These are phyloP conservation scores for Ormia ochracea DNA, from an alignment of 2,888 invertebrate genomes.

Conservation along the genomic window DNA sequence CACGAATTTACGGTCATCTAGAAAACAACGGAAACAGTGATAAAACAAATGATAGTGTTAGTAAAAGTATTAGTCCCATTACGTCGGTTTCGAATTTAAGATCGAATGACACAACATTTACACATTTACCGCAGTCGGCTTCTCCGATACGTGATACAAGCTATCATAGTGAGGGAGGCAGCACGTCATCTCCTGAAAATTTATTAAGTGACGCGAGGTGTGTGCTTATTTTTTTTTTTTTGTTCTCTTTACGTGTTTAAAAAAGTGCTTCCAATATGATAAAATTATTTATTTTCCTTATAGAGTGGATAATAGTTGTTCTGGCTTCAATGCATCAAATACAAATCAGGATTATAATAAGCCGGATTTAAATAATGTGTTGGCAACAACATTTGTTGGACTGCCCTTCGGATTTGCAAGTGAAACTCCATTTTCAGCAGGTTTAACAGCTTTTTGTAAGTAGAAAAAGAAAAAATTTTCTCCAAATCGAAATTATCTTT, in stretches of 20 bases:
- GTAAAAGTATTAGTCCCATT: conserved; percentile 15
- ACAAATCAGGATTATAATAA: conserved; percentile 55
- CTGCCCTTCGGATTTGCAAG: conserved; percentile 71
- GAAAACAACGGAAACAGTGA: conserved; percentile 74
- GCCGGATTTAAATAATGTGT: conserved; percentile 58
- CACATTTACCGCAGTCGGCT: conserved; percentile 35
- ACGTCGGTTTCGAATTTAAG: conserved; percentile 22
- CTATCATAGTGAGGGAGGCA: conserved; percentile 75
- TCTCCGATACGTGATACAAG: conserved; percentile 67
- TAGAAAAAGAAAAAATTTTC: too few species aligned
- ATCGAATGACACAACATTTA: conserved; percentile 6
- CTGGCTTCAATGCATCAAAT: conserved; percentile 55
- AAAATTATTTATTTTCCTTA: conserved; percentile 22
- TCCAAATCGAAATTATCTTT: too few species aligned
- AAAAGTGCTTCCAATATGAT: neutral
- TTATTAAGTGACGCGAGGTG: conserved; percentile 74
- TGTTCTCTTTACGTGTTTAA: neutral
- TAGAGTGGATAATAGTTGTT: conserved; percentile 58
- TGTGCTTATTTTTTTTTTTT: conserved; percentile 20
- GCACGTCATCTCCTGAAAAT: conserved; percentile 74
- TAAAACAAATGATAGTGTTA: neutral
- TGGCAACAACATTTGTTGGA: conserved; percentile 61
- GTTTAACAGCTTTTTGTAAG: conserved; percentile 76
- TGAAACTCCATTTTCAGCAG: conserved; percentile 74
- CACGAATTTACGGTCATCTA: conserved; percentile 87